Percentiles rank a stretch among this genome's conserved stretches.
These are phyloP conservation scores for Petrocephalus sullivani DNA, from an alignment of 2,797 vertebrate species.

Conservation along the genomic window DNA sequence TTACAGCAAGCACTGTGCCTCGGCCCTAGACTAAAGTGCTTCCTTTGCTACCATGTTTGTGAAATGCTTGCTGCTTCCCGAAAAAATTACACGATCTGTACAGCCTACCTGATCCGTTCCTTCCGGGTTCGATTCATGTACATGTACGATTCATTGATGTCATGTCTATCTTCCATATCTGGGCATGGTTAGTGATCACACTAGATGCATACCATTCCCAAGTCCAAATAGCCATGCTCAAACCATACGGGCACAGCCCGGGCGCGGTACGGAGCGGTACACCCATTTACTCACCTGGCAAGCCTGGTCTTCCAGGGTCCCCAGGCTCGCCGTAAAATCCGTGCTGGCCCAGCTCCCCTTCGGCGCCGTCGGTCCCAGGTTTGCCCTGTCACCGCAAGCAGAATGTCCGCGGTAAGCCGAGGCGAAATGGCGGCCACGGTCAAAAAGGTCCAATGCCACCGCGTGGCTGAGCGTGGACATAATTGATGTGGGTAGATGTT, in stretches of 20 bases:
- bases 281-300: constrained; percentile 49
- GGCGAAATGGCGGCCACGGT: not conserved
- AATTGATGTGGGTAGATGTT: not conserved
- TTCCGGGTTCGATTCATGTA: not conserved
- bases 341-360: constrained; percentile 60
- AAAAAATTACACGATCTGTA: not conserved
- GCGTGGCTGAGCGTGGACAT: not conserved
- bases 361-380: constrained; percentile 56
- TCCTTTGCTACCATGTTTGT: not conserved
- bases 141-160: not conserved
- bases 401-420: not conserved
- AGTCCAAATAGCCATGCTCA: not conserved
- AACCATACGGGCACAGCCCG: not conserved
- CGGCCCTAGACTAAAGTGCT: not conserved
- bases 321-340: constrained; percentile 70
- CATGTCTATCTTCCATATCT: not conserved
- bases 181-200: not conserved
- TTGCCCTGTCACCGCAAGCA: constrained; percentile 56
- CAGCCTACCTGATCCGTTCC: not conserved
- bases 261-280: not conserved
- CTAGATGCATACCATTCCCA: not conserved
- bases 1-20: not conserved
- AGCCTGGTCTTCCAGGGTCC: constrained; percentile 60
- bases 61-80: not conserved
- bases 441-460: not conserved